phyloP scores from a whole-genome alignment of 2,113 vertebrate species.

The Aptenodytes patagonicus region DNA sequence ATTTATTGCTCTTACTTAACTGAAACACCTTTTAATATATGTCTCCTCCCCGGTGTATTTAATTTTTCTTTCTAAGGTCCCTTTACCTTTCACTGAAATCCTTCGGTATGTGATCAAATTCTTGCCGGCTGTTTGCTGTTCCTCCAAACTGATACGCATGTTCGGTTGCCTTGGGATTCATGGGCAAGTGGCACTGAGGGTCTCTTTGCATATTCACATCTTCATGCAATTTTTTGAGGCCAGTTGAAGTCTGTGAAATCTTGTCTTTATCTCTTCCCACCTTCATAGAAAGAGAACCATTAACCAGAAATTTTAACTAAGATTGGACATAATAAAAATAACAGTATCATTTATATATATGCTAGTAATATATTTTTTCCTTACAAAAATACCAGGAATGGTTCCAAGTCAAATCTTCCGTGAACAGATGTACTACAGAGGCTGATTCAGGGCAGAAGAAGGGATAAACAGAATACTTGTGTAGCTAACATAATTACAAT shows the following conservation, averaged over 20 bases:
- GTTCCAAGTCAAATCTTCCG: neutral
- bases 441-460: neutral
- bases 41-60: neutral
- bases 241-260: slow-evolving; percentile 64
- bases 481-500: neutral
- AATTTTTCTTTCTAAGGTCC: neutral
- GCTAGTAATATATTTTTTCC: neutral
- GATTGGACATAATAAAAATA: neutral
- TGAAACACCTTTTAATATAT: neutral
- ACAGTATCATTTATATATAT: neutral
- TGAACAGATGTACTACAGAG: neutral
- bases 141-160: slow-evolving; percentile 84
- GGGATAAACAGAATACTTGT: neutral
- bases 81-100: slow-evolving; percentile 84
- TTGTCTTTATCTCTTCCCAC: slow-evolving; percentile 78
- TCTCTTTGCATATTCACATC: slow-evolving; percentile 45
- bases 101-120: slow-evolving; percentile 81
- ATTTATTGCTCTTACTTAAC: neutral
- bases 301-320: neutral
- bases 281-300: slow-evolving; percentile 65
- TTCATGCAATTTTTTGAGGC: slow-evolving; percentile 70
- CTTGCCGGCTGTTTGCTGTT: slow-evolving; percentile 87
- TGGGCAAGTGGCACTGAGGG: slow-evolving; percentile 78
- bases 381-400: neutral
- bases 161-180: slow-evolving; percentile 73